phyloP scores from a whole-genome alignment of 2,888 invertebrate species.

The Perithous albicinctus region DNA sequence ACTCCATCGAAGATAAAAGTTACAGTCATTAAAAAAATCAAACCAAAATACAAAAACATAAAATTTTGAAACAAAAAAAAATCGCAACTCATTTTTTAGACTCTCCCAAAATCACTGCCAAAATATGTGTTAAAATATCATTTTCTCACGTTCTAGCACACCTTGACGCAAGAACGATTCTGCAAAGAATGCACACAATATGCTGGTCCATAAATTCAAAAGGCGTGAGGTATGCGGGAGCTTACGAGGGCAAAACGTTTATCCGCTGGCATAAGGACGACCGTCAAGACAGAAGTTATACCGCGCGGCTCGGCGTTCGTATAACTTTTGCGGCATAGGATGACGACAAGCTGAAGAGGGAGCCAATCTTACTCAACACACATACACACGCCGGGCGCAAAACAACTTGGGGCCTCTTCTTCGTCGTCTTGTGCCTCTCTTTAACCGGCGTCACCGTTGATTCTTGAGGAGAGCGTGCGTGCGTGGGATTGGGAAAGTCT shows the following conservation, averaged over 20 bases:
- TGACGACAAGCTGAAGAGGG: constrained; percentile 43
- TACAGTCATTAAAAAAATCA: too few relatives aligned
- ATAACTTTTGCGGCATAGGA: constrained; percentile 40
- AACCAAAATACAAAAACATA: too few relatives aligned
- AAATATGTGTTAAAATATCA: background rate
- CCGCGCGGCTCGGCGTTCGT: constrained; percentile 26
- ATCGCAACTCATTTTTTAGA: too few relatives aligned
- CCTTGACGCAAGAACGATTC: background rate
- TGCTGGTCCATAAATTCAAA: constrained; percentile 34
- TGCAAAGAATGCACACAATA: background rate
- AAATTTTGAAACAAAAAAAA: too few relatives aligned
- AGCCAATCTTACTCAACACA: constrained; percentile 61
- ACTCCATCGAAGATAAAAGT: too few relatives aligned
- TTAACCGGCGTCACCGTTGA: constrained; percentile 34
- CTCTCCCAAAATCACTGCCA: background rate
- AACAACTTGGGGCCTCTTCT: constrained; percentile 21
- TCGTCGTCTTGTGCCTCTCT: constrained; percentile 20
- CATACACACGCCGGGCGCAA: too few relatives aligned
- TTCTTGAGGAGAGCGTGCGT: constrained; percentile 54
- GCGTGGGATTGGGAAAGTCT: constrained; percentile 77
- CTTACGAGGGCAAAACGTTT: constrained; percentile 29
- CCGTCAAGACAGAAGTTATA: background rate
- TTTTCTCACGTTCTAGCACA: background rate
- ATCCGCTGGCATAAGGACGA: background rate
- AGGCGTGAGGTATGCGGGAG: constrained; percentile 18